Evolutionary conservation across 2,888 invertebrate genomes (phyloP).

Genomic region (Portevinia maculata): DNA sequence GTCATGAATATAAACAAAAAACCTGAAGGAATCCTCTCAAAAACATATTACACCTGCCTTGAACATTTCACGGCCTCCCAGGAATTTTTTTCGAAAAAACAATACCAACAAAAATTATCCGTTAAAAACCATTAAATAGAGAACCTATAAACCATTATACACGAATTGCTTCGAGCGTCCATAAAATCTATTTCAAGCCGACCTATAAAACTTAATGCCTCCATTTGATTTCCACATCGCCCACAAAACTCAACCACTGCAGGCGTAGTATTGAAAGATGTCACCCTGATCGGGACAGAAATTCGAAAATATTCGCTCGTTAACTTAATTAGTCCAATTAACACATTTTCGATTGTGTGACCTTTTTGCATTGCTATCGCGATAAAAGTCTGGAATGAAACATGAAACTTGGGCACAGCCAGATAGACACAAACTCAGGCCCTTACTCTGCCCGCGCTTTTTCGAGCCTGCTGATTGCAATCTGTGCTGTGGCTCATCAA

Average conservation of each 20-base stretch:
- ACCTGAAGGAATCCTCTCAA: no score
- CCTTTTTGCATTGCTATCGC: conserved; percentile 28
- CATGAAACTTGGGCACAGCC: not conserved
- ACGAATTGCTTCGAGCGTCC: conserved; percentile 24
- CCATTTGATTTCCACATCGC: conserved; percentile 38
- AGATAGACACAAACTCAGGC: conserved; percentile 1
- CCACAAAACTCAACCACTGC: conserved; percentile 20
- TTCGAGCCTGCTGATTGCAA: conserved; percentile 55
- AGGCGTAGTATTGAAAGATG: not conserved
- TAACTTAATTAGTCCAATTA: conserved; percentile 72
- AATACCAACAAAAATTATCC: conserved; percentile 21
- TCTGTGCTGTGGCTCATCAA: conserved; percentile 67
- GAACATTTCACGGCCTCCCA: no score
- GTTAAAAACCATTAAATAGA: conserved; percentile 49
- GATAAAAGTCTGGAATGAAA: not conserved
- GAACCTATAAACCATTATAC: conserved; percentile 33
- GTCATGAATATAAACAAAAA: no score
- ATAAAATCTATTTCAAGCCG: conserved; percentile 64
- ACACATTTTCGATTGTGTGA: conserved; percentile 68
- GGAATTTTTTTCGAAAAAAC: no score
- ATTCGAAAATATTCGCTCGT: conserved; percentile 56
- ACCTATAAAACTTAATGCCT: conserved; percentile 48
- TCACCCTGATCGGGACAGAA: conserved; percentile 8
- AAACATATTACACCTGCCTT: no score
- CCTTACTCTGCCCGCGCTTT: conserved; percentile 18